Percentiles rank a stretch among this genome's conserved stretches.
phyloP scores from a whole-genome alignment of 1,140 invertebrate genomes.

The Hydropsyche tenuis region DNA sequence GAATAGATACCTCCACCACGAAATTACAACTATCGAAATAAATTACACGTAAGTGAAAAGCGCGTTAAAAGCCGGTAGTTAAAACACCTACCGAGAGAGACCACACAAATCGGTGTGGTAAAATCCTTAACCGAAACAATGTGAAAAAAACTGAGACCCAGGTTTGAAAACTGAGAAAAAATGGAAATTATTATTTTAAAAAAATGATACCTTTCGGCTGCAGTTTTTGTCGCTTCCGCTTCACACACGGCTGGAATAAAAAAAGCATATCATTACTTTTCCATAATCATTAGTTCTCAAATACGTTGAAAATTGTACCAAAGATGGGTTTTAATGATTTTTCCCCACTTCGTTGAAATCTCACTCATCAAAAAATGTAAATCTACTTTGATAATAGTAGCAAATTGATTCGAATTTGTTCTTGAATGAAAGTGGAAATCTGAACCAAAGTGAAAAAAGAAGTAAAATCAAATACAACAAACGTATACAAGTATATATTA shows the following conservation, averaged over 20 bases:
- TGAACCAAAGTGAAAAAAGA: no score
- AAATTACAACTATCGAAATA: slow-evolving; percentile 39
- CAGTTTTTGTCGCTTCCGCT: slow-evolving; percentile 46
- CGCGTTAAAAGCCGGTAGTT: slow-evolving; percentile 45
- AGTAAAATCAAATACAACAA: no score
- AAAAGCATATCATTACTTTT: slow-evolving; percentile 45
- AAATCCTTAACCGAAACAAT: slow-evolving; percentile 32
- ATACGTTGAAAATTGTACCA: slow-evolving; percentile 7
- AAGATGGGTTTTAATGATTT: no score
- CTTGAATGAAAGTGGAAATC: no score
- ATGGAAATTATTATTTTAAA: slow-evolving; percentile 1
- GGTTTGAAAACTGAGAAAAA: not conserved
- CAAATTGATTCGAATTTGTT: no score
- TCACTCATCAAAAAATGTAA: no score
- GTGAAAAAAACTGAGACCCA: not conserved
- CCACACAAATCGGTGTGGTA: slow-evolving; percentile 46
- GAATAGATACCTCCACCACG: no score
- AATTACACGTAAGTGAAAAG: slow-evolving; percentile 40
- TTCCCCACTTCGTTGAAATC: no score
- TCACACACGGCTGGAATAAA: slow-evolving; percentile 27
- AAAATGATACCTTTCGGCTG: slow-evolving; percentile 30
- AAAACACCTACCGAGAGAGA: slow-evolving; percentile 37
- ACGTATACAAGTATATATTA: no score
- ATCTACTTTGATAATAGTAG: no score
- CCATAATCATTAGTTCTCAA: slow-evolving; percentile 36